phyloP scores from a whole-genome alignment of 2,113 vertebrate genomes.

The Hemicordylus capensis region DNA sequence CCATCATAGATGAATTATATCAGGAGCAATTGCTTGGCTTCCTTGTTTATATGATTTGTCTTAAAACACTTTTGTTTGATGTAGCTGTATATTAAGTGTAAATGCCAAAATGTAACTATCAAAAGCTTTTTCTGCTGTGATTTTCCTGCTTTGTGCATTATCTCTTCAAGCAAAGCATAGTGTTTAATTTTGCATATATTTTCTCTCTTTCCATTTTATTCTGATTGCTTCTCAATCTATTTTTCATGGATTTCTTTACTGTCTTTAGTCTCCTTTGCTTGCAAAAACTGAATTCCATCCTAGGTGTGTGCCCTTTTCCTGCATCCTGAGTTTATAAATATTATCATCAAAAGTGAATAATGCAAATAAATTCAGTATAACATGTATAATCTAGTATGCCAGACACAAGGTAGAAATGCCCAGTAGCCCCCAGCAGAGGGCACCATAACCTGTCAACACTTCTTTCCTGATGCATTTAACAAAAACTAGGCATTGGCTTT shows the following conservation, averaged over 20 bases:
- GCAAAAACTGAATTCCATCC: not conserved
- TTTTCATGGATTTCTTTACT: not conserved
- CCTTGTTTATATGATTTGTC: not conserved
- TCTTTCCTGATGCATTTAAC: not conserved
- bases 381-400: fast-evolving
- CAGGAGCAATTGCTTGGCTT: not conserved
- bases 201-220: not conserved
- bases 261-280: not conserved
- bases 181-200: not conserved
- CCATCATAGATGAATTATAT: fast-evolving
- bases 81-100: not conserved
- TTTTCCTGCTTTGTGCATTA: not conserved
- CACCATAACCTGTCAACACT: conserved; percentile 24
- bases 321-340: not conserved
- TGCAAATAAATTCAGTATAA: fast-evolving
- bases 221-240: not conserved
- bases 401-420: not conserved
- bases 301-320: not conserved
- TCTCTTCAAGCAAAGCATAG: not conserved
- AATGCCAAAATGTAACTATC: not conserved
- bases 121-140: not conserved
- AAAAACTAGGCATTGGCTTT: fast-evolving
- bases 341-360: fast-evolving
- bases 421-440: conserved; percentile 64
- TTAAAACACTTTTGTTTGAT: not conserved